Conservation (phyloP, 2,797 vertebrate species). For the Heterohyrax brucei region DNA sequence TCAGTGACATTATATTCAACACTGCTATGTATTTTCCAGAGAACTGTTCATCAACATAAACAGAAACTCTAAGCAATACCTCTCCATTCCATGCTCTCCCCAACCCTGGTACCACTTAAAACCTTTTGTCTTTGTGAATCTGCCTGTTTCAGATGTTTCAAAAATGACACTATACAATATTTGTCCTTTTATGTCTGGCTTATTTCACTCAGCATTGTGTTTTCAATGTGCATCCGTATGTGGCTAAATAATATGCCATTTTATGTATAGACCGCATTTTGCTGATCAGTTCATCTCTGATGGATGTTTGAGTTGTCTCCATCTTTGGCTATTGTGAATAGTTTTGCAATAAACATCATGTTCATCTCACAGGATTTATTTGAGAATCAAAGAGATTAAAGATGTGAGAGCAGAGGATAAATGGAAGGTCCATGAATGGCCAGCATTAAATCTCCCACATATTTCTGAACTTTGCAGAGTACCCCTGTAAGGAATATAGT, state of each 20-base stretch:
- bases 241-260: not conserved
- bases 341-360: not conserved
- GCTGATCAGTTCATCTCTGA: not conserved
- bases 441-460: not conserved
- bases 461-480: constrained; percentile 16
- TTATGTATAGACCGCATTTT: not conserved
- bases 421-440: not conserved
- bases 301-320: not conserved
- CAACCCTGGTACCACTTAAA: not conserved
- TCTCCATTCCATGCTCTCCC: not conserved
- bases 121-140: not conserved
- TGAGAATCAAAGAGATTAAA: not conserved
- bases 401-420: not conserved
- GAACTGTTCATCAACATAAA: not conserved
- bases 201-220: not conserved
- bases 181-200: not conserved
- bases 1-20: not conserved
- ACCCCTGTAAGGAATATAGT: not conserved
- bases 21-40: not conserved
- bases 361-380: not conserved
- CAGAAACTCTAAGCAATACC: not conserved
- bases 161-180: not conserved
- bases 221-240: not conserved
- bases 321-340: not conserved
- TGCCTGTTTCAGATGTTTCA: not conserved